Evolutionary conservation across 2,113 vertebrate genomes (phyloP).

Genomic region (Atherinomorus stipes): DNA sequence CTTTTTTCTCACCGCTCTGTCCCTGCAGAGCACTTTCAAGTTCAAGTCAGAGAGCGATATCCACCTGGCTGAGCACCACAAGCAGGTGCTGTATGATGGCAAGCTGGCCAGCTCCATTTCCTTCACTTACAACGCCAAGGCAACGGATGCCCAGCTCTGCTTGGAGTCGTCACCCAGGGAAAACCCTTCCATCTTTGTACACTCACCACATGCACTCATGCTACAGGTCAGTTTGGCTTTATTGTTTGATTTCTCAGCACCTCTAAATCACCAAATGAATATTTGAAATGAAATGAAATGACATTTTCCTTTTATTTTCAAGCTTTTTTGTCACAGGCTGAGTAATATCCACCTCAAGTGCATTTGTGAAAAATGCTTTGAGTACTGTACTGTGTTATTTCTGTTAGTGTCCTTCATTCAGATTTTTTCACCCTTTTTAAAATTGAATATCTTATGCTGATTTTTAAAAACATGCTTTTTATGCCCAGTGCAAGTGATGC

Average conservation of each 20-base stretch:
- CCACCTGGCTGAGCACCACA: conserved; percentile 98
- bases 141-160: conserved; percentile 97
- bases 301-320: conserved; percentile 16
- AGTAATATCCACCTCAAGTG: conserved; percentile 7
- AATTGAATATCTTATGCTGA: not conserved
- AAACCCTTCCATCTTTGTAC: conserved; percentile 98
- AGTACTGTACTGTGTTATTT: not conserved
- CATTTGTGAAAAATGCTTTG: conserved; percentile 10
- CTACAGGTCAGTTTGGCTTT: conserved; percentile 89
- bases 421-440: not conserved
- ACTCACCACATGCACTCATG: conserved; percentile 98
- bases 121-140: conserved; percentile 98
- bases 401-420: too few relatives aligned
- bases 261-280: conserved; percentile 16
- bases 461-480: too few relatives aligned
- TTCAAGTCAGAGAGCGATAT: conserved; percentile 99
- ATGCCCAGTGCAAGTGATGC: not conserved
- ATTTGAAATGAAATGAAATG: conserved; percentile 33
- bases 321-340: conserved; percentile 18
- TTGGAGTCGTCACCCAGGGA: conserved; percentile 98
- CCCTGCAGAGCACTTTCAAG: conserved; percentile 96
- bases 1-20: conserved; percentile 34
- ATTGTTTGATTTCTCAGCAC: not conserved
- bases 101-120: conserved; percentile 97
- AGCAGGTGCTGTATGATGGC: conserved; percentile 97